Percentiles rank a stretch among this genome's conserved stretches.
These are phyloP conservation scores for Girardinus metallicus DNA, from an alignment of 2,797 vertebrate species.

Conservation along the genomic window DNA sequence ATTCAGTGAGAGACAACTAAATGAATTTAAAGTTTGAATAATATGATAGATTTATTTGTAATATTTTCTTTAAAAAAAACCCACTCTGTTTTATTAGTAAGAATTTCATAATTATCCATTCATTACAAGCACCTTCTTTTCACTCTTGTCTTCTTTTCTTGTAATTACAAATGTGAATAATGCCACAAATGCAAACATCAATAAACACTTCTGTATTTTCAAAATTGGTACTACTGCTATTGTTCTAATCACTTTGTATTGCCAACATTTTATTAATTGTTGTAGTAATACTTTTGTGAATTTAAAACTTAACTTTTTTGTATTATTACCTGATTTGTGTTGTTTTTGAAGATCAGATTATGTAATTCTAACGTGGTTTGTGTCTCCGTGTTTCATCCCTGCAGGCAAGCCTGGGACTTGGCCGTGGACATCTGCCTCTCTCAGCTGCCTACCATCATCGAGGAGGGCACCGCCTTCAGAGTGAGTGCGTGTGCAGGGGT, in stretches of 20 bases:
- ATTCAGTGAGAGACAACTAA: not conserved
- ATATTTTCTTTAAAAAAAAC: not conserved
- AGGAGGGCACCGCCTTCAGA: constrained; percentile 96
- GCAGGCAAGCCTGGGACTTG: constrained; percentile 98
- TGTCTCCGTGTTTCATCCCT: constrained; percentile 34
- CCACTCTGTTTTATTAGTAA: not conserved
- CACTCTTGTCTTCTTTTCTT: not conserved
- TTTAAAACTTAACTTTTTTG: not conserved
- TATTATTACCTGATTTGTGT: not conserved
- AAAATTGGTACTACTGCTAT: not conserved
- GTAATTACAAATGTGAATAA: not conserved
- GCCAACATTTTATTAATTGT: not conserved
- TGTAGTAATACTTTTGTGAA: not conserved
- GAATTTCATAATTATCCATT: not conserved
- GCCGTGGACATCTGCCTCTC: constrained; percentile 98
- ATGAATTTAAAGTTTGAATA: not conserved
- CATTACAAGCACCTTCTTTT: not conserved
- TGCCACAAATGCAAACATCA: not conserved
- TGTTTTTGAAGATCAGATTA: not conserved
- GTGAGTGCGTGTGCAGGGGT: constrained; percentile 96
- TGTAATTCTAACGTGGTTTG: constrained; percentile 9
- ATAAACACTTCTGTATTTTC: not conserved
- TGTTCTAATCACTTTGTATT: not conserved
- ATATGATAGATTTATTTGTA: not conserved
- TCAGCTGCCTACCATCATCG: constrained; percentile 96